Evolutionary conservation across 2,888 invertebrate species (phyloP).

Genomic region (Melinaea menophilus): DNA sequence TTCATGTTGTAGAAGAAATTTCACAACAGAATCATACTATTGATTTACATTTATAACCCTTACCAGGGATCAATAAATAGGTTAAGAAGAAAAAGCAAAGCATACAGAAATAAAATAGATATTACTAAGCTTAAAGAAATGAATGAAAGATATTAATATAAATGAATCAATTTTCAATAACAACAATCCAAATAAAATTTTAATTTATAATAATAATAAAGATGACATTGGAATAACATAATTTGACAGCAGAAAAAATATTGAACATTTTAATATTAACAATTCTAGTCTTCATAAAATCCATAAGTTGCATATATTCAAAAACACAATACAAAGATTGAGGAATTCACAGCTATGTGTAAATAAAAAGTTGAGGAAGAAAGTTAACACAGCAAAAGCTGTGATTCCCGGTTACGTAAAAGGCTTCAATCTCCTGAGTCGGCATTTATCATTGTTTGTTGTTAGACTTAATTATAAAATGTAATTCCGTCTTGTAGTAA

Average conservation of each 20-base stretch:
- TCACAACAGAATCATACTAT: slow-evolving; percentile 7
- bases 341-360: slow-evolving; percentile 40
- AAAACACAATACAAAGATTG: slow-evolving; percentile 14
- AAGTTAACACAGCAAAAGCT: slow-evolving; percentile 20
- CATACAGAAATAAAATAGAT: slow-evolving; percentile 32
- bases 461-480: no score
- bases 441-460: no score
- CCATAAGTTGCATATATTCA: neutral
- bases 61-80: slow-evolving; percentile 57
- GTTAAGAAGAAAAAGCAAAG: slow-evolving; percentile 54
- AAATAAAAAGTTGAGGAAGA: slow-evolving; percentile 60
- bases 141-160: no score
- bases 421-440: no score
- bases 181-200: slow-evolving; percentile 7
- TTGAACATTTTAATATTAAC: neutral
- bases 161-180: slow-evolving; percentile 11
- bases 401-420: no score
- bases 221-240: neutral
- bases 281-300: neutral
- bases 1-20: slow-evolving; percentile 1
- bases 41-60: slow-evolving; percentile 34
- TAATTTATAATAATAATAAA: neutral
- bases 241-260: neutral
- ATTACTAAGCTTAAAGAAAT: slow-evolving; percentile 27
- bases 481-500: no score